A percentile compares a stretch with the other conserved stretches of the same genome.
These are phyloP conservation scores for Agriopis leucophaearia DNA, from an alignment of 2,888 invertebrate species.

Conservation along the genomic window DNA sequence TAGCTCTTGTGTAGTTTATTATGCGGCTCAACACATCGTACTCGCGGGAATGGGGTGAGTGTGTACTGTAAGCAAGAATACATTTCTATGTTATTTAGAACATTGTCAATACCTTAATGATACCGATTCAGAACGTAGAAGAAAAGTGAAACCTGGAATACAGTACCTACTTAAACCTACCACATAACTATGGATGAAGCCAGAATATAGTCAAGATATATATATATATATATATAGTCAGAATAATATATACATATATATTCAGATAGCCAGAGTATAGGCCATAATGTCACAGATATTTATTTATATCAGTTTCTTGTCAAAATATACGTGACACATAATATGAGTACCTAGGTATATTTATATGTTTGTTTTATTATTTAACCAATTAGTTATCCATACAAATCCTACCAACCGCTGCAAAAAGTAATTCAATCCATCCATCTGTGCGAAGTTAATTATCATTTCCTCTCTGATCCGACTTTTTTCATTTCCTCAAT, in stretches of 20 bases:
- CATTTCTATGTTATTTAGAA: neutral
- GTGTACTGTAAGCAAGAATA: constrained; percentile 6
- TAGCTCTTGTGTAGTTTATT: constrained; percentile 30
- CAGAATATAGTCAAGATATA: neutral
- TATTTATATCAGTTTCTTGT: too few species aligned
- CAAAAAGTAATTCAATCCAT: constrained; percentile 35
- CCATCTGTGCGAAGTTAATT: constrained; percentile 38
- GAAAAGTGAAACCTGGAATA: neutral
- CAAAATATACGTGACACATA: too few species aligned
- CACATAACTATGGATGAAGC: neutral
- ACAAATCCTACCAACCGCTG: constrained; percentile 21
- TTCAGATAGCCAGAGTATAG: too few species aligned
- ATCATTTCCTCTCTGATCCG: constrained; percentile 34
- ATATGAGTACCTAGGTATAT: too few species aligned
- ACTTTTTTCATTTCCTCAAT: constrained; percentile 42
- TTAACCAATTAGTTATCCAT: constrained; percentile 15
- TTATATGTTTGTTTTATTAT: neutral
- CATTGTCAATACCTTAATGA: neutral
- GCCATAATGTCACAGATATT: too few species aligned
- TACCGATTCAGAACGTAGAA: neutral
- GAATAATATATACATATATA: too few species aligned
- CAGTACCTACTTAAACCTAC: neutral
- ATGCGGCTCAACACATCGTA: constrained; percentile 19
- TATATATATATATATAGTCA: too few species aligned
- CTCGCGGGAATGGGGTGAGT: constrained; percentile 2